A percentile compares a stretch with the other conserved stretches of the same genome.
Conservation (phyloP, 2,797 vertebrate species). For the Ceyx erithaca region DNA sequence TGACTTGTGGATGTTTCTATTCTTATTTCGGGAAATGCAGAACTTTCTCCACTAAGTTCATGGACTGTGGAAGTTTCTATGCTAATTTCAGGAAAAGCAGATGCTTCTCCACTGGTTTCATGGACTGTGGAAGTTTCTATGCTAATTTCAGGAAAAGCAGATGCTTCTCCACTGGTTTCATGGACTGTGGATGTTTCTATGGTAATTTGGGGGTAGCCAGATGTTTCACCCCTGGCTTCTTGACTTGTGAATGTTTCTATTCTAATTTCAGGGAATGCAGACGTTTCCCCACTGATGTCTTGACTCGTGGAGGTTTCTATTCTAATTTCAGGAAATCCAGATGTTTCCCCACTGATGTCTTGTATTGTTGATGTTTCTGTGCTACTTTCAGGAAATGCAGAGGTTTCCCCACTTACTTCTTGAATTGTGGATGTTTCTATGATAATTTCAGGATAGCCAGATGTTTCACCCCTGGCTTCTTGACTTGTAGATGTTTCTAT, state of each 20-base stretch:
- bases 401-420: slow-evolving; percentile 41
- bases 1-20: slow-evolving; percentile 56
- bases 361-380: slow-evolving; percentile 61
- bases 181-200: slow-evolving; percentile 36
- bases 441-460: slow-evolving; percentile 11
- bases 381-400: slow-evolving; percentile 63
- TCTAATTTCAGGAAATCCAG: background rate
- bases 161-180: background rate
- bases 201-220: background rate
- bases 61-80: background rate
- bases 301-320: background rate
- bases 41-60: background rate
- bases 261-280: background rate
- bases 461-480: slow-evolving; percentile 50
- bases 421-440: slow-evolving; percentile 59
- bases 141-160: background rate
- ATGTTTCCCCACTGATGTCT: slow-evolving; percentile 37
- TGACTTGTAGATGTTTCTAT: slow-evolving; percentile 19
- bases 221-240: background rate
- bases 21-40: background rate
- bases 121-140: background rate
- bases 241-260: background rate
- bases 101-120: background rate
- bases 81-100: background rate
- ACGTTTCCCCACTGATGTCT: background rate